Base-by-base conservation (phyloP, 2,888 invertebrate species). In the Cheilosia scutellata region DNA sequence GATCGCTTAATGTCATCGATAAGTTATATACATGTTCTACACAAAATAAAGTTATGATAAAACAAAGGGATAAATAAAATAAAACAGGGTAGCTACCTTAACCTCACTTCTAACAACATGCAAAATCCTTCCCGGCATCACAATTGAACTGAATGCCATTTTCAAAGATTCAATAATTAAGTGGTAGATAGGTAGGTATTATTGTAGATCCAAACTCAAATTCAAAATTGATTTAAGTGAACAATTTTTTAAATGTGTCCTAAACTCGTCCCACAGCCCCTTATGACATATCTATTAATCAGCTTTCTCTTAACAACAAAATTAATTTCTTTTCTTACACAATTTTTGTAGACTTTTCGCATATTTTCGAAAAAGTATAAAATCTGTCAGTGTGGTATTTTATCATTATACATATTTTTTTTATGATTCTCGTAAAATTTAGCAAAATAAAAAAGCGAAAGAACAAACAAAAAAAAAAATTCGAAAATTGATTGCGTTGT, bases 401-500 rank as follows among this genome's bases (percentile, higher is more conserved):
- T 76, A 58, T 66, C 37, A 31, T 58, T 49, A 20, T n/a, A n/a
- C n/a, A n/a, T 66, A 13, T 55, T 57, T 66, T 70, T 80, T 82
- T 72, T 49, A 74, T 27, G 65, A 60, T 66, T 49, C 33, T 37
- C 66, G 55, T 82, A 63, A 65, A 82, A 65, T 33, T 55, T 29
- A 63, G 62, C 68, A 58, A 75, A 84, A 70, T 60, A 77, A 68
- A 57, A 33, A 49, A 55, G 44, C 47, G 20, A 57, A 29, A 58
- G 1, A 49, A 51, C 31, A 33, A 51, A 37, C 60, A 25, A 49
- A 44, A 31, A n/a, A 66, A 51, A 60, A 25, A 70, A 49, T 68
- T 58, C 31, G 68, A 75, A 84, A 84, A 84, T 79, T 79, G 84
- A 79, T 84, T 80, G 84, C 75, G 74, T 80, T 71, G 84, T 86